Base-by-base conservation (phyloP, 2,888 invertebrate genomes). In the Lepetodrilus schrolli region DNA sequence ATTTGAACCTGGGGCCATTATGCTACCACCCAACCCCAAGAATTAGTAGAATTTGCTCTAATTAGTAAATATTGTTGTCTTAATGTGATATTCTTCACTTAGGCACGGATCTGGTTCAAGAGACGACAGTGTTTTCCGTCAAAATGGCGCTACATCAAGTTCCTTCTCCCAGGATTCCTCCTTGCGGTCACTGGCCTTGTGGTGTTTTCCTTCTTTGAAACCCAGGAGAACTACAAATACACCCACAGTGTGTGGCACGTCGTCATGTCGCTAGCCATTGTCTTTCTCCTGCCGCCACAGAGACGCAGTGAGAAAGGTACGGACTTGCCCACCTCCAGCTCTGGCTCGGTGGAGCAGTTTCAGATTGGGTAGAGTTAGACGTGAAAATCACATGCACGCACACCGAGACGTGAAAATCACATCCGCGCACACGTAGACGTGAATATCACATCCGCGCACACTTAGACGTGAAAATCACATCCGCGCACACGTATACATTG, bases 181-280 rank as follows among this genome's bases (percentile, higher is more conserved):
- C 90, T 95, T 48, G 95, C 95, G 0, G 91, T 92, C 10, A 89
- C 94, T 1, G 97, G 96, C 0, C 91, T 96, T 26, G 89, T 94
- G 10, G 89, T 95, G 13, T 96, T 94, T 89, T 95, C 94, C 17
- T 94, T 96, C 84, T 91, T 96, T 70, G 95, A 97, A 90, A 96
- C 96, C 0, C 93, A 95, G 80, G 93, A 94, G 82, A 97, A 96
- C 92, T 97, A 97, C 91, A 94, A 95, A 88, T 94, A 95, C 86
- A 93, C 96, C 2, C 97, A 97, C 91, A 96, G 96, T 70, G 88
- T 94, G 51, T 97, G 97, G 97, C 91, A 91, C 80, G 72, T 90
- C 10, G 77, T 86, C 74, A 95, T 96, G 91, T 96, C 96, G 0
- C 83, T 94, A 2, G 94, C 95, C 80, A 94, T 96, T 10, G 93